phyloP scores from a whole-genome alignment of 2,888 invertebrate species.

The Drosophila acutilabella region DNA sequence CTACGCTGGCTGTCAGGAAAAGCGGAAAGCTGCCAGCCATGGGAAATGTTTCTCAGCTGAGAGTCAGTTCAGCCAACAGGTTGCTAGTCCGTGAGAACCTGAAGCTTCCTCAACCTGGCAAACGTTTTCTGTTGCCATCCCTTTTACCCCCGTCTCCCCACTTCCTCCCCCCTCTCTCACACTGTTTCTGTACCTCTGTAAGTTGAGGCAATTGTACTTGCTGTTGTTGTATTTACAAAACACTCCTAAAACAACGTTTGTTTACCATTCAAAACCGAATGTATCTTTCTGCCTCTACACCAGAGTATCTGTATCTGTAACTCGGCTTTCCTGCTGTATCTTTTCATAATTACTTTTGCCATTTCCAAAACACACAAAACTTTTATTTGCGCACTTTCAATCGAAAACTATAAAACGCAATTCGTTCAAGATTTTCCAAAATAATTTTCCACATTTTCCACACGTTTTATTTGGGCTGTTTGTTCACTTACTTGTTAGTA shows the following conservation, averaged over 20 bases:
- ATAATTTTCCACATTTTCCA: conserved; percentile 28
- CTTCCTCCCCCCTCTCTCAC: neutral
- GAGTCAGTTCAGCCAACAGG: conserved; percentile 32
- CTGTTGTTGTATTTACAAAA: conserved; percentile 51
- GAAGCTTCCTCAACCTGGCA: conserved; percentile 56
- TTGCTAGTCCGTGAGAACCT: conserved; percentile 49
- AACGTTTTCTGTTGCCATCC: conserved; percentile 25
- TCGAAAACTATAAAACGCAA: conserved; percentile 45
- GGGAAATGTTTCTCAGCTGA: conserved; percentile 29
- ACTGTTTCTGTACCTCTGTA: neutral
- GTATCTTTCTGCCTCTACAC: conserved; percentile 12
- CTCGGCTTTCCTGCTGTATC: conserved; percentile 5
- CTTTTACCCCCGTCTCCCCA: neutral
- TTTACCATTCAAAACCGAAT: conserved; percentile 47
- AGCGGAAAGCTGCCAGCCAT: conserved; percentile 23
- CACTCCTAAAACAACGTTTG: conserved; percentile 55
- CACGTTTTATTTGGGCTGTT: neutral
- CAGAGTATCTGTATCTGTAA: conserved; percentile 7
- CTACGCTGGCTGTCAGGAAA: neutral
- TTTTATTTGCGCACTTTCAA: conserved; percentile 44
- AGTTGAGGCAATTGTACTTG: conserved; percentile 28
- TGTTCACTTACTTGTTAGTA: conserved; percentile 17
- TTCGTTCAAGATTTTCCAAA: conserved; percentile 14
- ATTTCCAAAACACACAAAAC: conserved; percentile 15
- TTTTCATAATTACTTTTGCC: conserved; percentile 33